These are phyloP conservation scores for Lamprologus tigripictilis DNA, from an alignment of 2,113 vertebrate species.

Conservation along the genomic window DNA sequence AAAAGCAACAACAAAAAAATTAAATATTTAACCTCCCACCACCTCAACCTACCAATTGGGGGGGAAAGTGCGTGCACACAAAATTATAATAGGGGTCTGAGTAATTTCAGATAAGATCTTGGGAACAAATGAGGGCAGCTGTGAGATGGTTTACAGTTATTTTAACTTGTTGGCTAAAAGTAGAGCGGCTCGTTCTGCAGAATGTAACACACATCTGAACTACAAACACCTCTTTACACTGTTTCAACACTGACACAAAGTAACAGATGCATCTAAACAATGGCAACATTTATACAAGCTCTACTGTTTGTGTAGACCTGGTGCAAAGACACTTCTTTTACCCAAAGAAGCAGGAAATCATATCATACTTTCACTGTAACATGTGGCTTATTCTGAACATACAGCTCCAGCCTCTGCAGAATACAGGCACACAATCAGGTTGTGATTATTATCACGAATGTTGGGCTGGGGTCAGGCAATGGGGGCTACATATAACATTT, in stretches of 20 bases:
- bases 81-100: not conserved
- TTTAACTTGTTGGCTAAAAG: not conserved
- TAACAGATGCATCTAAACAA: not conserved
- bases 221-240: not conserved
- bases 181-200: not conserved
- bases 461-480: slow-evolving; percentile 4
- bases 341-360: slow-evolving; percentile 5
- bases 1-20: not conserved
- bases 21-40: not conserved
- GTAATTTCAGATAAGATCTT: not conserved
- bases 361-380: not conserved
- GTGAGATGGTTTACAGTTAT: not conserved
- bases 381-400: slow-evolving; percentile 2
- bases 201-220: not conserved
- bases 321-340: not conserved
- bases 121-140: not conserved
- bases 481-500: slow-evolving; percentile 11
- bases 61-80: fast-evolving
- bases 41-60: not conserved
- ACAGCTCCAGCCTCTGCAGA: not conserved
- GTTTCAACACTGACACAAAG: not conserved
- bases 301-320: not conserved
- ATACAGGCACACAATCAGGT: slow-evolving; percentile 15
- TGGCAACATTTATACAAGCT: not conserved
- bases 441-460: slow-evolving; percentile 44